Evolutionary conservation across 2,113 vertebrate genomes (phyloP), one percentile per base, ranked within the genome.

Genomic region (Saccopteryx leptura): DNA sequence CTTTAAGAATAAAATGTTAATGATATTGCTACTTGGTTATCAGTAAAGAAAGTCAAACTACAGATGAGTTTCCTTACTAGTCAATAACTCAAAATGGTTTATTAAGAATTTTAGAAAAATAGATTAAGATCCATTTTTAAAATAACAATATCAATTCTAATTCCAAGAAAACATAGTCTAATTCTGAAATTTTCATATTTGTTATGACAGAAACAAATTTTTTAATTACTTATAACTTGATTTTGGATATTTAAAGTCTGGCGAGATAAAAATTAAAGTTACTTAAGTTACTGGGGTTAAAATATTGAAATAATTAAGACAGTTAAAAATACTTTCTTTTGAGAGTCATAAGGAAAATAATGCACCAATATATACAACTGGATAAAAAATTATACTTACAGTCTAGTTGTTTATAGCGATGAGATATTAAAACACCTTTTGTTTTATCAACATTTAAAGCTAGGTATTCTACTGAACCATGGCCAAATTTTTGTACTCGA

Each of bases 351-450:
- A 24, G 13, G 3, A 91, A 81, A 31, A 66, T 33, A 60, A 66
- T 85, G 66, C 14, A 66, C 17, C 26, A 84, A 79, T 28, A 81
- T 7, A 85, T 39, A 74, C 4, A 88, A 39, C 4, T 60, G 28
- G n/a, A 31, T 52, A 82, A 88, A 81, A 82, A 74, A 76, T n/a
- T 83, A 69, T 97, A 97, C 99, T 99, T 98, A 99, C 99, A 99
- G 88, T 99, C 99, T 97, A 98, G 98, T 94, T 99, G 99, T 98
- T 99, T 99, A 98, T 99, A 99, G 81, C 98, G 99, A 95, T 99
- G 99, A 72, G 99, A 98, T 95, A 99, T 98, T 98, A 99, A 98
- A 97, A 99, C 98, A 97, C 99, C 99, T 93, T 99, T 99, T 90
- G 99, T 98, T 98, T 99, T 99, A 95, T 99, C 99, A 96, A 99